These are phyloP conservation scores for Microtus ochrogaster DNA, from an alignment of 2,113 vertebrate genomes.

Conservation along the genomic window DNA sequence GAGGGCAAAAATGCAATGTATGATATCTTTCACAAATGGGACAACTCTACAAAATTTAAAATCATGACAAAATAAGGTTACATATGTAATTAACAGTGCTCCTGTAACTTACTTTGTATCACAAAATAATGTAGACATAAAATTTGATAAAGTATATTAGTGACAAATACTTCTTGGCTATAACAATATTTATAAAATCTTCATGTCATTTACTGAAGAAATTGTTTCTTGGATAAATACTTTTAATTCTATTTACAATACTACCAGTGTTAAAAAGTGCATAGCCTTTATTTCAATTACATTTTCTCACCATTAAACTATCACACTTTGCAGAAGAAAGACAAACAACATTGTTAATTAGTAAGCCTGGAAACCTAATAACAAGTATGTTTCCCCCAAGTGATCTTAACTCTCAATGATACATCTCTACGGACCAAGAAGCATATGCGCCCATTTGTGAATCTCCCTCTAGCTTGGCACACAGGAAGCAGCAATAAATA, in stretches of 20 bases:
- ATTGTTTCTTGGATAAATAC: neutral
- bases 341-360: neutral
- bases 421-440: neutral
- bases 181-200: neutral
- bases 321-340: neutral
- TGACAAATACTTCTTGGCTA: neutral
- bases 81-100: neutral
- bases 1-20: neutral
- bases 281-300: neutral
- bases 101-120: neutral
- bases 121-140: neutral
- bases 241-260: neutral
- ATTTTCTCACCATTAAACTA: neutral
- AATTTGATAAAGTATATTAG: neutral
- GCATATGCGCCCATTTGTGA: fast-evolving
- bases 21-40: neutral
- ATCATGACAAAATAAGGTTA: neutral
- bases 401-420: neutral
- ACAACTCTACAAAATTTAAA: neutral
- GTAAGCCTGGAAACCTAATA: no score
- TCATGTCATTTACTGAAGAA: neutral
- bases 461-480: neutral
- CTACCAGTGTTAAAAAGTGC: neutral
- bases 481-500: no score
- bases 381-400: neutral